These are phyloP conservation scores for Volucella zonaria DNA, from an alignment of 2,888 invertebrate species.

Conservation along the genomic window DNA sequence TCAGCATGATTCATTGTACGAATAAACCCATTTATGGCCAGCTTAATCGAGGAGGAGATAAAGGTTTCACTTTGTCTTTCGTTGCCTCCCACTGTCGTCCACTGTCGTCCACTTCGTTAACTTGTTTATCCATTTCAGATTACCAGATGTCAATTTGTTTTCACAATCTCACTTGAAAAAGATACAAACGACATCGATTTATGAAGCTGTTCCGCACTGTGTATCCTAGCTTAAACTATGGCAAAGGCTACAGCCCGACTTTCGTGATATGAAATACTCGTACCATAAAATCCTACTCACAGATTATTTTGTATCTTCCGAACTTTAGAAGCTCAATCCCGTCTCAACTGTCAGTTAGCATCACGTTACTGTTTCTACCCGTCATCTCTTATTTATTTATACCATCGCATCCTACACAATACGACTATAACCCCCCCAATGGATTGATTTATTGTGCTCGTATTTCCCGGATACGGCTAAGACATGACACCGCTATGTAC, in stretches of 20 bases:
- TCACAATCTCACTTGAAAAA: no score
- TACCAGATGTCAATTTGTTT: no score
- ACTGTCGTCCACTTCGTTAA: no score
- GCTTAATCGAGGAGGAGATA: no score
- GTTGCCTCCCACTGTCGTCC: no score
- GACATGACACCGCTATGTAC: background rate
- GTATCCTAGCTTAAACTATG: background rate
- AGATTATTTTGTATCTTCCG: slow-evolving; percentile 42
- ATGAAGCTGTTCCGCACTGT: slow-evolving; percentile 18
- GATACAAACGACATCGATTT: slow-evolving; percentile 12
- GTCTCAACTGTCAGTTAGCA: slow-evolving; percentile 44
- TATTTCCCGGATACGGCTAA: no score
- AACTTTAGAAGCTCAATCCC: slow-evolving; percentile 39
- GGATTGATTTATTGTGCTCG: slow-evolving; percentile 17
- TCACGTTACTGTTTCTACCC: slow-evolving; percentile 8
- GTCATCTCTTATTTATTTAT: slow-evolving; percentile 50
- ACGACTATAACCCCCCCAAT: background rate
- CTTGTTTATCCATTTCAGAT: no score
- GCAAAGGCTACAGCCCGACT: no score
- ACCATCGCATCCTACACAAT: slow-evolving; percentile 19
- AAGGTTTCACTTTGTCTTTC: no score
- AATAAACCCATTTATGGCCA: no score
- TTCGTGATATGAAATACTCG: slow-evolving; percentile 3
- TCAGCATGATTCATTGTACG: no score
- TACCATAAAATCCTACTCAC: slow-evolving; percentile 10